These are phyloP conservation scores for Cyprinella venusta DNA, from an alignment of 2,797 vertebrate genomes.

Conservation along the genomic window DNA sequence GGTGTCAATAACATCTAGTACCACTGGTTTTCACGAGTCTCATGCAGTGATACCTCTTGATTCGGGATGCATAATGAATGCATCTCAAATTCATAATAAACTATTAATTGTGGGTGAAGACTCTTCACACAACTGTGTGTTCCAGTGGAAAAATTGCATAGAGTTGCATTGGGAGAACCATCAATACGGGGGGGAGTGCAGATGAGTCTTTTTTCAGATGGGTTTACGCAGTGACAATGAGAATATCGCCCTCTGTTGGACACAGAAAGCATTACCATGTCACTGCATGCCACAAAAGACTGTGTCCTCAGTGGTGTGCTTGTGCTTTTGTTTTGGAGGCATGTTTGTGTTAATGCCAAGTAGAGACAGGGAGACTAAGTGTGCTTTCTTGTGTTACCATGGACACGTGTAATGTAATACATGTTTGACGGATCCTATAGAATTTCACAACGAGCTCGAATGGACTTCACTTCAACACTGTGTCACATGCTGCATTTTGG, in stretches of 20 bases:
- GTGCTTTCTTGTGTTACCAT: constrained; percentile 12
- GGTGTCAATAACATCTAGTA: neutral
- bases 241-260: constrained; percentile 37
- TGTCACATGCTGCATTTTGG: neutral
- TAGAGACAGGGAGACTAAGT: constrained; percentile 15
- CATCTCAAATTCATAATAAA: neutral
- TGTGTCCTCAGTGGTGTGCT: neutral
- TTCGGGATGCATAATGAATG: neutral
- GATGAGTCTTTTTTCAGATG: neutral
- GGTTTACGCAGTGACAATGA: neutral
- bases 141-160: neutral
- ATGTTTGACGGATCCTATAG: constrained; percentile 10
- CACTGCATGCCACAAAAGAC: neutral
- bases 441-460: constrained; percentile 22
- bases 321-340: constrained; percentile 16
- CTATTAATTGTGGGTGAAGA: neutral
- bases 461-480: neutral
- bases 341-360: constrained; percentile 14
- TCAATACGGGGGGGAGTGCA: neutral
- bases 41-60: neutral
- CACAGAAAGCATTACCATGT: neutral
- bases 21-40: neutral
- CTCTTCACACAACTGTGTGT: neutral
- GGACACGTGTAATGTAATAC: constrained; percentile 15
- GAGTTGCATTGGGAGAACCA: neutral